phyloP scores from a whole-genome alignment of 2,113 vertebrate species.

The Campylomormyrus numenius region DNA sequence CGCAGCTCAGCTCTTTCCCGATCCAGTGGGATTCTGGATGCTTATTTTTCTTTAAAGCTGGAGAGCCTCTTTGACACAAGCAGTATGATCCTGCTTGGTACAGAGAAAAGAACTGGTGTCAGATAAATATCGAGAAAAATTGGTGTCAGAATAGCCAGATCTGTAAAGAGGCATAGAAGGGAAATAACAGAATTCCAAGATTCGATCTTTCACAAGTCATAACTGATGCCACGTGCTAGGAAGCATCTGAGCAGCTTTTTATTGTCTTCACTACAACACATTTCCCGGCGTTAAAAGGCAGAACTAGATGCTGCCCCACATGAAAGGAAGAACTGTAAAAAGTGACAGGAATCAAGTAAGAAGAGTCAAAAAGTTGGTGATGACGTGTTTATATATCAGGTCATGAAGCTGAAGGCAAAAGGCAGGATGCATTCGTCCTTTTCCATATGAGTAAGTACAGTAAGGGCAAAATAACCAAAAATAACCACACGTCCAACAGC shows the following conservation, averaged over 20 bases:
- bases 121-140: neutral
- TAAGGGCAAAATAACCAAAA: too few species aligned
- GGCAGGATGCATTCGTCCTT: conserved; percentile 60
- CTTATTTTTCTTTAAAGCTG: neutral
- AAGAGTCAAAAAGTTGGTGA: conserved; percentile 29
- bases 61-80: neutral
- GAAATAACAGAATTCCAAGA: conserved; percentile 34
- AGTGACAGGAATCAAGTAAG: conserved; percentile 26
- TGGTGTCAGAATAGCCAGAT: neutral
- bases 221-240: neutral
- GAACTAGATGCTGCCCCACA: conserved; percentile 37
- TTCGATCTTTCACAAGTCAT: conserved; percentile 39
- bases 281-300: conserved; percentile 26
- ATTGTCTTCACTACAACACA: conserved; percentile 25
- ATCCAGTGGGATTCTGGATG: neutral
- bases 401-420: conserved; percentile 39
- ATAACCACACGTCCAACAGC: too few species aligned
- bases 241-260: neutral
- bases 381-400: conserved; percentile 13
- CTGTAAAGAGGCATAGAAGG: conserved; percentile 17
- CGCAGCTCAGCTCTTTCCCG: neutral
- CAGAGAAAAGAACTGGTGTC: neutral
- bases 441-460: neutral
- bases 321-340: conserved; percentile 36
- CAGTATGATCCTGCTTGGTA: neutral